A percentile compares a stretch with the other conserved stretches of the same genome.
Evolutionary conservation across 2,797 vertebrate species (phyloP).

Genomic region (Crossoptilon crossoptilon): DNA sequence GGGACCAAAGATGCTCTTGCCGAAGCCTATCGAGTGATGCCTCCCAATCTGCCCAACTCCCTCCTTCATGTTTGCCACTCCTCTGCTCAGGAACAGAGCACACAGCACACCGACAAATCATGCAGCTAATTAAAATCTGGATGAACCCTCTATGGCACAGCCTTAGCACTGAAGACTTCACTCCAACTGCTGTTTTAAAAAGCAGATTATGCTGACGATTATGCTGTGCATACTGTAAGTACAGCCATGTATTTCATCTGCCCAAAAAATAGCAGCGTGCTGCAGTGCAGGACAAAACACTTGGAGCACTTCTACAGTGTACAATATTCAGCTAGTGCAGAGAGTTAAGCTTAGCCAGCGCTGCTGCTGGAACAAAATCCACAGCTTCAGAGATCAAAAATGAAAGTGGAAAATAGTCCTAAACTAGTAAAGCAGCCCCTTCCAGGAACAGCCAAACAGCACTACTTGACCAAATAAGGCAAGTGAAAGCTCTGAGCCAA

Average conservation of each 20-base stretch:
- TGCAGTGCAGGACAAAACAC: neutral
- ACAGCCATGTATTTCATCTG: neutral
- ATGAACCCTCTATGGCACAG: neutral
- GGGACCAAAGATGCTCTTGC: conserved; percentile 19
- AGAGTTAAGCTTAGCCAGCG: neutral
- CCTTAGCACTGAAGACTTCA: neutral
- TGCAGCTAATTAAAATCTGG: neutral
- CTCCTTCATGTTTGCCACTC: neutral
- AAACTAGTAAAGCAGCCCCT: conserved; percentile 59
- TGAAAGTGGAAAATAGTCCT: conserved; percentile 52
- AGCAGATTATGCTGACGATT: neutral
- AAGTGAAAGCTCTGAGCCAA: conserved; percentile 55
- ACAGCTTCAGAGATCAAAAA: conserved; percentile 34
- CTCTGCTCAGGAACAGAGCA: neutral
- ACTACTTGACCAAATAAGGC: conserved; percentile 93
- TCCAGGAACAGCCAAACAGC: conserved; percentile 68
- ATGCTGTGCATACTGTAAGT: neutral
- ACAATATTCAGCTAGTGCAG: neutral
- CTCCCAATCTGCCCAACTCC: neutral
- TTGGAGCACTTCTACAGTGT: neutral
- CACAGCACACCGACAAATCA: neutral
- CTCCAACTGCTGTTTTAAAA: neutral
- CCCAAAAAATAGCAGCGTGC: accelerated
- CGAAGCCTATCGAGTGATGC: neutral
- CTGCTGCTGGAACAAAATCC: neutral